Percentiles rank a stretch among this genome's conserved stretches.
Conservation (phyloP, 2,113 vertebrate genomes). For the Anhinga rufa region DNA sequence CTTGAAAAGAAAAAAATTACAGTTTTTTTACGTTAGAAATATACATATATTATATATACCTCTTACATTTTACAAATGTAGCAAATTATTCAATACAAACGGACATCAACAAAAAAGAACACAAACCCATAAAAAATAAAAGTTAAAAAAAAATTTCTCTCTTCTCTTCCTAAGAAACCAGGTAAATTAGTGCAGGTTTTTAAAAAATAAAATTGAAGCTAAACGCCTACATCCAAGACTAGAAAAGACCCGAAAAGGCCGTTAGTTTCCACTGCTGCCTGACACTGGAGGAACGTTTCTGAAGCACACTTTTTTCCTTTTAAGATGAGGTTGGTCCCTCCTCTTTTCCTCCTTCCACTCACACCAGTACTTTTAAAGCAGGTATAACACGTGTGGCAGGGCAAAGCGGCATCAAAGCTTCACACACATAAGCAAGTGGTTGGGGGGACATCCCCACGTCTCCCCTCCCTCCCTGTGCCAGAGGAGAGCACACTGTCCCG, state of each 20-base stretch:
- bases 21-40: conserved; percentile 80
- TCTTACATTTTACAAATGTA: conserved; percentile 87
- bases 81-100: conserved; percentile 84
- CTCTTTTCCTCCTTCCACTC: conserved; percentile 38
- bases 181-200: conserved; percentile 82
- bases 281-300: conserved; percentile 51
- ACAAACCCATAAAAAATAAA: conserved; percentile 80
- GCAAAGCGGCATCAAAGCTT: conserved; percentile 60
- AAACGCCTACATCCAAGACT: conserved; percentile 74
- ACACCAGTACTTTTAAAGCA: conserved; percentile 11
- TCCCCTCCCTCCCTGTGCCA: background rate
- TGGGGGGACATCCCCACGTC: background rate
- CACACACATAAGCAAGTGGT: conserved; percentile 29
- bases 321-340: conserved; percentile 60
- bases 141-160: conserved; percentile 54
- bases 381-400: background rate
- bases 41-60: conserved; percentile 86
- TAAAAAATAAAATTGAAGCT: conserved; percentile 78
- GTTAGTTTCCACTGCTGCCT: conserved; percentile 49
- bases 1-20: conserved; percentile 80
- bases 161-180: conserved; percentile 77
- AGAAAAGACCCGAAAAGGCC: conserved; percentile 66
- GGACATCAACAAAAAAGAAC: conserved; percentile 76
- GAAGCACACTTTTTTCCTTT: conserved; percentile 63
- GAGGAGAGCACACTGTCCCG: background rate